These are phyloP conservation scores for Cremastobaeus sp. DNA, from an alignment of 2,888 invertebrate species.

Conservation along the genomic window DNA sequence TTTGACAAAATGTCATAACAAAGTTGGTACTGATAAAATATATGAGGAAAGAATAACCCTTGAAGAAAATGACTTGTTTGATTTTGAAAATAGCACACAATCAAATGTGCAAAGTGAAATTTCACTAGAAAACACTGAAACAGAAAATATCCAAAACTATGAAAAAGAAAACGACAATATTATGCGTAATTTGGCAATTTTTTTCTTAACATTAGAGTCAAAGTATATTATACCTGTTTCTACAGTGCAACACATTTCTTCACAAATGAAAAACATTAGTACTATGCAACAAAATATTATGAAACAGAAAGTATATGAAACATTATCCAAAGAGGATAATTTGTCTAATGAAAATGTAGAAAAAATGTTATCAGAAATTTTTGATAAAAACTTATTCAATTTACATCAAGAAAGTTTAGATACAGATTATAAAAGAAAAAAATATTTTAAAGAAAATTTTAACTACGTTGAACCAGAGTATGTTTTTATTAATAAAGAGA, in stretches of 20 bases:
- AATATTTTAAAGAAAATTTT: constrained; percentile 8
- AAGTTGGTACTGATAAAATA: not conserved
- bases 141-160: not conserved
- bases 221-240: not conserved
- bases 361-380: not conserved
- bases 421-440: constrained; percentile 19
- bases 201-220: constrained; percentile 3
- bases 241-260: not conserved
- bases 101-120: not conserved
- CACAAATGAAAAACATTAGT: not conserved
- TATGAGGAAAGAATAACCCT: too few relatives aligned
- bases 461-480: not conserved
- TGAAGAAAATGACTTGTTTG: too few relatives aligned
- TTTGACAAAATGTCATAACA: constrained; percentile 1
- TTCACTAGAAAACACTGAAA: not conserved
- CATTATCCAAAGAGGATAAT: not conserved
- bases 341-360: not conserved
- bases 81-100: too few relatives aligned
- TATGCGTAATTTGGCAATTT: not conserved
- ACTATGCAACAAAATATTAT: not conserved
- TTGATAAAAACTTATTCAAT: not conserved
- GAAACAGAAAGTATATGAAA: not conserved
- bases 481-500: not conserved
- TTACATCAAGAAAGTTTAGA: not conserved
- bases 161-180: not conserved